These are phyloP conservation scores for Egretta garzetta DNA, from an alignment of 2,113 vertebrate species.

Conservation along the genomic window DNA sequence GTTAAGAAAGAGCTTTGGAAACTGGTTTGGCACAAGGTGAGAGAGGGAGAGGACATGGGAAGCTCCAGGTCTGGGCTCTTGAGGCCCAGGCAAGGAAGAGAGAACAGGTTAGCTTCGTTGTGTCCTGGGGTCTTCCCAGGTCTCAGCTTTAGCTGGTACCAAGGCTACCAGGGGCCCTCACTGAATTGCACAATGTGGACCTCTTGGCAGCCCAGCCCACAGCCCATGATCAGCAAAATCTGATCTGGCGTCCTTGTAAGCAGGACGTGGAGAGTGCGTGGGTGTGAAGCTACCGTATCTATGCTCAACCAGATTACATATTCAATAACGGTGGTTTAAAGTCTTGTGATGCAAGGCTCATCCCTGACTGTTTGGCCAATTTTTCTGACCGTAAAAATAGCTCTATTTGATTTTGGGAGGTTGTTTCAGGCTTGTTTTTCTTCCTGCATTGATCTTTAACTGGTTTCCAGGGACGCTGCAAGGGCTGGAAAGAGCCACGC, in stretches of 20 bases:
- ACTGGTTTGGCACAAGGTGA: background rate
- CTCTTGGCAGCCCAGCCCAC: background rate
- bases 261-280: background rate
- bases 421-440: background rate
- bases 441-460: background rate
- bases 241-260: background rate
- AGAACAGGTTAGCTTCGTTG: background rate
- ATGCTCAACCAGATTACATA: background rate
- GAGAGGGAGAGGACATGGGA: background rate
- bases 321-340: background rate
- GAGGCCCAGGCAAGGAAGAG: background rate
- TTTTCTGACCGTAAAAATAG: background rate
- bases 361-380: background rate
- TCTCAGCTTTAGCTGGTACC: background rate
- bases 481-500: background rate
- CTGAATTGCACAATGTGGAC: accelerated
- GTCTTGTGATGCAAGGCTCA: background rate
- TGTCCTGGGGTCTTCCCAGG: background rate
- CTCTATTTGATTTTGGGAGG: background rate
- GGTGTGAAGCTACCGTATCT: background rate
- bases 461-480: accelerated
- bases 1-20: background rate
- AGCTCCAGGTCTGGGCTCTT: accelerated
- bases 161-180: background rate
- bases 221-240: background rate